Evolutionary conservation across 2,888 invertebrate species (phyloP).

Genomic region (Slavum lentiscoides): DNA sequence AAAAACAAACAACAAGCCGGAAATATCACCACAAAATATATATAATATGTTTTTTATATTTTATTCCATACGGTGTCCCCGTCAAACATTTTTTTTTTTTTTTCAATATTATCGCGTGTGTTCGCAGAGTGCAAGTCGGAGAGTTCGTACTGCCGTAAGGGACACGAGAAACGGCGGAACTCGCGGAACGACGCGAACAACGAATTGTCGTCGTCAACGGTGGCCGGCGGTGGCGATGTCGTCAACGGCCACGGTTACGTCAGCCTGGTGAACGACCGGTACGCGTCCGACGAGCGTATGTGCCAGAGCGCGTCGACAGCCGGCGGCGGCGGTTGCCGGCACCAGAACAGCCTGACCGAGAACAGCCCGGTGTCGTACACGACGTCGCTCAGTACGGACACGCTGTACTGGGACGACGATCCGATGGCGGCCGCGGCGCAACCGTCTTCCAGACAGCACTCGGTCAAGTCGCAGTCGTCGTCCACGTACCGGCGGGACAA

Average conservation of each 20-base stretch:
- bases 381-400: constrained; percentile 83
- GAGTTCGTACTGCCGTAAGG: constrained; percentile 35
- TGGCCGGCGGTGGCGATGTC: neutral
- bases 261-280: constrained; percentile 24
- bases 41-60: no score
- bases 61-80: no score
- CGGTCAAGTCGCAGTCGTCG: constrained; percentile 56
- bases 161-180: constrained; percentile 39
- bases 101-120: neutral
- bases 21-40: no score
- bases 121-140: constrained; percentile 48
- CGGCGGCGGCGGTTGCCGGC: constrained; percentile 59
- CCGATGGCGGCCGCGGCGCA: constrained; percentile 45
- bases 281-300: constrained; percentile 46
- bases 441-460: constrained; percentile 56
- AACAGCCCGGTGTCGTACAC: constrained; percentile 80
- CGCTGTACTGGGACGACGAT: constrained; percentile 75
- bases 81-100: no score
- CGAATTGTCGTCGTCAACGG: neutral
- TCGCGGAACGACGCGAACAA: constrained; percentile 14
- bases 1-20: no score
- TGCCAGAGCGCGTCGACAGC: constrained; percentile 36
- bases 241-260: constrained; percentile 15
- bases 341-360: constrained; percentile 61
- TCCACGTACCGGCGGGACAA: constrained; percentile 58